Percentiles rank a stretch among this genome's conserved stretches.
Conservation (phyloP, 1,140 invertebrate genomes). For the Micrasema minimum region DNA sequence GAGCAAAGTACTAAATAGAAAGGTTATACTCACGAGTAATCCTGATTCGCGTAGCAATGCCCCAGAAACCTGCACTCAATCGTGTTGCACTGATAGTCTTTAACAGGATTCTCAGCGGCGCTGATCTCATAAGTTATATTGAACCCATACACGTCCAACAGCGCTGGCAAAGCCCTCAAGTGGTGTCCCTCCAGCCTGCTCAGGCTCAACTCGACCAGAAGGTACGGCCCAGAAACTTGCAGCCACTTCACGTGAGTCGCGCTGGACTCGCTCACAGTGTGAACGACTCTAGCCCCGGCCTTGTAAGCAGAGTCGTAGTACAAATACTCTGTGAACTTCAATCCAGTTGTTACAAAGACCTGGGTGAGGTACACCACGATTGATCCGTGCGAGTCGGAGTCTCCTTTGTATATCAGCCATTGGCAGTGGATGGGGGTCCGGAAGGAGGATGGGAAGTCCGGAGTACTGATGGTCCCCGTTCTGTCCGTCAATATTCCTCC, state of each 20-base stretch:
- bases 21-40: conserved; percentile 73
- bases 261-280: conserved; percentile 77
- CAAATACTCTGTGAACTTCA: conserved; percentile 85
- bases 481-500: conserved; percentile 71
- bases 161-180: conserved; percentile 80
- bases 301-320: conserved; percentile 79
- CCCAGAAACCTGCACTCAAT: conserved; percentile 85
- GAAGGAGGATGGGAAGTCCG: conserved; percentile 83
- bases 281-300: conserved; percentile 69
- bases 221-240: conserved; percentile 76
- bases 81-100: conserved; percentile 76
- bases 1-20: background rate
- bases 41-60: conserved; percentile 77
- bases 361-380: conserved; percentile 90
- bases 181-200: conserved; percentile 83
- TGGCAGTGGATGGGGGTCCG: conserved; percentile 82
- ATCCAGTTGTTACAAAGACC: conserved; percentile 82
- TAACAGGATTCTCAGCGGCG: conserved; percentile 59
- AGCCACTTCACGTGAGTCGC: conserved; percentile 75
- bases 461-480: conserved; percentile 80
- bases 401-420: conserved; percentile 86
- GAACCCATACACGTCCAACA: conserved; percentile 90
- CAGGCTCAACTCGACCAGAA: conserved; percentile 82
- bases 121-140: conserved; percentile 91
- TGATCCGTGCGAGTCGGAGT: conserved; percentile 66